phyloP scores from a whole-genome alignment of 1,140 invertebrate species.

The Atta texana region DNA sequence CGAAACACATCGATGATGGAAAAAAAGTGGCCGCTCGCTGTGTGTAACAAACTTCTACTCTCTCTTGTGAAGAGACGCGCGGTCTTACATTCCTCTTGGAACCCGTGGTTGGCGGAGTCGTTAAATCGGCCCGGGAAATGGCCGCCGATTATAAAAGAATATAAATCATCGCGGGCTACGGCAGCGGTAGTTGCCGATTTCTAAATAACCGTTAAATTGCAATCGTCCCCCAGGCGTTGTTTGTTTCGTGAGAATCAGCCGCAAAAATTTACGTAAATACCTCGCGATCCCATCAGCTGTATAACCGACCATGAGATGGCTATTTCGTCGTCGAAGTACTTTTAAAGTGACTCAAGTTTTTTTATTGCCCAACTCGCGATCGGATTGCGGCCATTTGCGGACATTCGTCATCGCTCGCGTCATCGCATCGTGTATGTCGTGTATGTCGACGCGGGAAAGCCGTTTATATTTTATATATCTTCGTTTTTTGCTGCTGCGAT shows the following conservation, averaged over 20 bases:
- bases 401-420: conserved; percentile 52
- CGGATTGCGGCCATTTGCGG: conserved; percentile 53
- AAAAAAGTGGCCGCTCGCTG: conserved; percentile 48
- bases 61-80: conserved; percentile 45
- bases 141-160: conserved; percentile 64
- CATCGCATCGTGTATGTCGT: conserved; percentile 46
- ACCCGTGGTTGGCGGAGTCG: conserved; percentile 42
- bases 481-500: background rate
- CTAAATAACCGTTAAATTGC: conserved; percentile 59
- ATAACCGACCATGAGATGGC: conserved; percentile 52
- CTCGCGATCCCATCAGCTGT: conserved; percentile 31
- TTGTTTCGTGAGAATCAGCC: conserved; percentile 4
- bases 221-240: conserved; percentile 48
- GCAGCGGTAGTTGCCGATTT: conserved; percentile 51
- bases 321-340: conserved; percentile 30
- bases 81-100: conserved; percentile 20
- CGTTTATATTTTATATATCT: conserved; percentile 19
- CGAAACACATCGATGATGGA: conserved; percentile 57
- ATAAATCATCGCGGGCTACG: conserved; percentile 62
- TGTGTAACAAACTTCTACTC: conserved; percentile 1
- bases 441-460: conserved; percentile 7
- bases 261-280: conserved; percentile 60
- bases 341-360: conserved; percentile 53
- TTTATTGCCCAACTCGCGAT: conserved; percentile 43
- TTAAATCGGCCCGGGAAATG: conserved; percentile 62